Percentiles rank a stretch among this genome's conserved stretches.
phyloP scores from a whole-genome alignment of 2,113 vertebrate species.

The Gymnogyps californianus region DNA sequence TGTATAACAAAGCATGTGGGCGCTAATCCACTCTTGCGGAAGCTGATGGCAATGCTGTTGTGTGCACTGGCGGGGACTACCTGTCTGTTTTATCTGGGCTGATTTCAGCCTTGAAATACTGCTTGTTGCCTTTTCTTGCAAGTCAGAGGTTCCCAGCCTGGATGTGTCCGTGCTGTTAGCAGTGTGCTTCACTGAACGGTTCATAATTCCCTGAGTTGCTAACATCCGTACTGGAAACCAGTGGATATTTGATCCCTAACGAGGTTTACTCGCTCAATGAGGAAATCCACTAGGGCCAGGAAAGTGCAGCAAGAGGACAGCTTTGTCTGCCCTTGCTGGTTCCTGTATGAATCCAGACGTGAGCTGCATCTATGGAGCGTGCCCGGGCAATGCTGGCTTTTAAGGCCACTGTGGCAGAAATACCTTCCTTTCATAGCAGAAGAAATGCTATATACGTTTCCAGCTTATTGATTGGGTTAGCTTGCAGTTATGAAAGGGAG shows the following conservation, averaged over 20 bases:
- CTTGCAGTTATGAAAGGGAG: not conserved
- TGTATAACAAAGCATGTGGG: not conserved
- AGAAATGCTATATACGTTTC: accelerated
- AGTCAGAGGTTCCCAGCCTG: not conserved
- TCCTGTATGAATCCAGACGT: accelerated
- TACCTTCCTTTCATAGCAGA: not conserved
- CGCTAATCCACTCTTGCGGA: not conserved
- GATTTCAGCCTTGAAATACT: not conserved
- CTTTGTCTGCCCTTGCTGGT: not conserved
- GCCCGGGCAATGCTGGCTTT: not conserved
- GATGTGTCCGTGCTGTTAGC: not conserved
- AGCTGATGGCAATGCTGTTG: not conserved
- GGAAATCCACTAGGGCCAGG: not conserved
- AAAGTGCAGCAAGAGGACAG: not conserved
- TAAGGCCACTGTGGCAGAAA: not conserved
- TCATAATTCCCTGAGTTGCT: not conserved
- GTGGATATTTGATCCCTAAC: not conserved
- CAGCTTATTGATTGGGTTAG: not conserved
- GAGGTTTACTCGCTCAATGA: not conserved
- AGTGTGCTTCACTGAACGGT: not conserved
- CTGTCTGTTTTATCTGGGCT: not conserved
- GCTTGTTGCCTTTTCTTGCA: not conserved
- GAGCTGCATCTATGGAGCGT: not conserved
- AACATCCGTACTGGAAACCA: accelerated
- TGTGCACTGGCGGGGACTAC: not conserved